Evolutionary conservation across 2,888 invertebrate species (phyloP).

Genomic region (Philopedon plagiatum): DNA sequence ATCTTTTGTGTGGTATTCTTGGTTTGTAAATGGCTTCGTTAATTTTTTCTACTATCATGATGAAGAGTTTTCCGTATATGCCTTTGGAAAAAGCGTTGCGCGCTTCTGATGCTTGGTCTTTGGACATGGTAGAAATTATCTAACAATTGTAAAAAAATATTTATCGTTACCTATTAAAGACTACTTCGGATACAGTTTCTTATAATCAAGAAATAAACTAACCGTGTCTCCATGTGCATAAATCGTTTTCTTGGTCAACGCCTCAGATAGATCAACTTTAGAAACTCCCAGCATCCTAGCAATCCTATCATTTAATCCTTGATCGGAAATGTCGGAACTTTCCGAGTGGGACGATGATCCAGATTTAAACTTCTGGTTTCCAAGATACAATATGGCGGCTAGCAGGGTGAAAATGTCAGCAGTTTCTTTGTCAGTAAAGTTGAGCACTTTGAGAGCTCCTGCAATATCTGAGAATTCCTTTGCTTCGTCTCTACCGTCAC

Average conservation of each 20-base stretch:
- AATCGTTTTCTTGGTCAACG: constrained; percentile 89
- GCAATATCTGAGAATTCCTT: constrained; percentile 90
- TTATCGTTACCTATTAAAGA: not conserved
- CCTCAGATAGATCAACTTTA: constrained; percentile 79
- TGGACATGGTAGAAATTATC: constrained; percentile 82
- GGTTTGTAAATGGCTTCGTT: constrained; percentile 86
- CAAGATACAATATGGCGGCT: constrained; percentile 90
- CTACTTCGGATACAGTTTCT: not conserved
- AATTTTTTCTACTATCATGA: constrained; percentile 90
- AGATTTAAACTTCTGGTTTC: constrained; percentile 89
- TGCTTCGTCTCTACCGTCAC: constrained; percentile 88
- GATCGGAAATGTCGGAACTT: constrained; percentile 86
- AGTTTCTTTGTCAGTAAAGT: constrained; percentile 87
- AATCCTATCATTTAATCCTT: constrained; percentile 77
- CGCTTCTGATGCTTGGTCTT: constrained; percentile 84
- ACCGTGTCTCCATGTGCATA: constrained; percentile 82
- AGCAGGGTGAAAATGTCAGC: constrained; percentile 88
- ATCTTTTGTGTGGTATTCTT: constrained; percentile 74
- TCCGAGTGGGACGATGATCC: constrained; percentile 85
- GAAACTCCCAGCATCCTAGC: constrained; percentile 81
- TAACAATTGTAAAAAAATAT: constrained; percentile 62
- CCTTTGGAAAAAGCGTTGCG: constrained; percentile 95
- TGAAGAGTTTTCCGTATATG: constrained; percentile 92
- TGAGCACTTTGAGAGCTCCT: constrained; percentile 93
- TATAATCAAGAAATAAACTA: constrained; percentile 8